Percentiles rank a stretch among this genome's conserved stretches.
These are phyloP conservation scores for Lamellibrachia columna DNA, from an alignment of 2,888 invertebrate species.

Conservation along the genomic window DNA sequence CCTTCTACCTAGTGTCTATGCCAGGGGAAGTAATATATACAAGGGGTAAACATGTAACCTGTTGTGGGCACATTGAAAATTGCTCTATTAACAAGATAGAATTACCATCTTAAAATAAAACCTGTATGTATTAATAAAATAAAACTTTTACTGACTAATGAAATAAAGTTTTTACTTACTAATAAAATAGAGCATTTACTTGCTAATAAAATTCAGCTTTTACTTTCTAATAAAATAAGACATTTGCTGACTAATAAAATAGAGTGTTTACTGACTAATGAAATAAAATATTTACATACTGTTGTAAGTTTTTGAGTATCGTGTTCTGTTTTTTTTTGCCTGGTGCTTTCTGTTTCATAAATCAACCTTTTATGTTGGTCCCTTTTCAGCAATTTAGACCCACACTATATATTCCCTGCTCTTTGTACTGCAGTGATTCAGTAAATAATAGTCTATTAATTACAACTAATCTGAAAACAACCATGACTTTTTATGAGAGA, in stretches of 20 bases:
- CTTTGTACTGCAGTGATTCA: no score
- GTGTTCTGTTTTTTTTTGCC: background rate
- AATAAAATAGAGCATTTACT: background rate
- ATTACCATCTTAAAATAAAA: no score
- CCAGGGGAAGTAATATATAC: no score
- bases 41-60: no score
- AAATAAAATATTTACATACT: background rate
- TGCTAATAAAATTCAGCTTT: background rate
- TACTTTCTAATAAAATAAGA: background rate
- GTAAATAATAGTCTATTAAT: background rate
- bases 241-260: background rate
- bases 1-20: no score
- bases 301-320: background rate
- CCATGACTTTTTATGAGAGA: no score
- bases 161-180: background rate
- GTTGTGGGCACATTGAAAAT: no score
- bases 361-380: background rate
- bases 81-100: no score
- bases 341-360: background rate
- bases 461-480: no score
- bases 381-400: no score
- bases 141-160: background rate
- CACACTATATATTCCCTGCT: no score
- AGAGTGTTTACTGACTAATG: background rate
- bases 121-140: no score